Evolutionary conservation across 2,888 invertebrate genomes (phyloP).

Genomic region (Sinelater perroti): DNA sequence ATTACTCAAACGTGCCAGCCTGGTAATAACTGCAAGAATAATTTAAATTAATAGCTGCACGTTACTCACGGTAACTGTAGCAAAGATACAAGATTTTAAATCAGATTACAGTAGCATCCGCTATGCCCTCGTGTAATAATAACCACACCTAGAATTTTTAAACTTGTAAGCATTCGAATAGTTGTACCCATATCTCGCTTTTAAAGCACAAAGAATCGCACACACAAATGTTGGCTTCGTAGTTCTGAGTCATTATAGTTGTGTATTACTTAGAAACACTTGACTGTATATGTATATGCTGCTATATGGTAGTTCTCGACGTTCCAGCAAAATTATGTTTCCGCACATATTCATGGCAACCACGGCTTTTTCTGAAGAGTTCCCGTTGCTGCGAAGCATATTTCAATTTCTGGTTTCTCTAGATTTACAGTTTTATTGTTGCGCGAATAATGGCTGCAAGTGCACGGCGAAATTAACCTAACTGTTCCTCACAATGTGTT

Average conservation of each 20-base stretch:
- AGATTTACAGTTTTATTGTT: constrained; percentile 20
- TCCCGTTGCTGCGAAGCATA: constrained; percentile 3
- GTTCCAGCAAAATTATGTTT: constrained; percentile 11
- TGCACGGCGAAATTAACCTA: constrained; percentile 7
- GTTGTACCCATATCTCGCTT: too few relatives aligned
- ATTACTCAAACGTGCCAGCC: neutral
- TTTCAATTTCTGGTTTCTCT: constrained; percentile 15
- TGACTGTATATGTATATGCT: neutral
- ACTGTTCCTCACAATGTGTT: constrained; percentile 8
- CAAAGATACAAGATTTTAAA: neutral
- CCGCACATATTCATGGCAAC: constrained; percentile 7
- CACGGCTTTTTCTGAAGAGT: neutral
- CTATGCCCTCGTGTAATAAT: too few relatives aligned
- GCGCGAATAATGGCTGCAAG: constrained; percentile 6
- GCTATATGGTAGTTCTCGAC: constrained; percentile 2
- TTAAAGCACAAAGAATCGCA: too few relatives aligned
- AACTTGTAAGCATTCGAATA: too few relatives aligned
- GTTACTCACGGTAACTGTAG: neutral
- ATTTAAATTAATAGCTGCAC: constrained; percentile 1
- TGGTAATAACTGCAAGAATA: neutral
- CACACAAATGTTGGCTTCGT: too few relatives aligned
- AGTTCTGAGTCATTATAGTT: too few relatives aligned
- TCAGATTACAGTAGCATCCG: too few relatives aligned
- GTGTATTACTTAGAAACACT: too few relatives aligned
- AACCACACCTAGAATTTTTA: too few relatives aligned